These are phyloP conservation scores for Varroa destructor DNA, from an alignment of 1,140 invertebrate genomes.

Conservation along the genomic window DNA sequence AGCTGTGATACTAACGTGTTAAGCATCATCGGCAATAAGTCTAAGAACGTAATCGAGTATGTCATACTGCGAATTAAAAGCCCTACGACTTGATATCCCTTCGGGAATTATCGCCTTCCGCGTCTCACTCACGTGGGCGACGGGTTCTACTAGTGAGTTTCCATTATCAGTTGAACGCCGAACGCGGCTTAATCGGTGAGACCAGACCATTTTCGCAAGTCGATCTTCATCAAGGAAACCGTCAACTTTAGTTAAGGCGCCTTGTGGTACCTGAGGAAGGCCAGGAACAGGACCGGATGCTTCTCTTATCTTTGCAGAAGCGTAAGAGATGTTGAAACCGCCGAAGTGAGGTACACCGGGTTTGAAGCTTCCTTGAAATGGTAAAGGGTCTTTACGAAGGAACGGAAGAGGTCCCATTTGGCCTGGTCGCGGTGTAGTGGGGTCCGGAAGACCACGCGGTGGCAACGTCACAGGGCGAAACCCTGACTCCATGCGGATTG, in stretches of 20 bases:
- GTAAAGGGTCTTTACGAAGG: constrained; percentile 33
- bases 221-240: constrained; percentile 23
- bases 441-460: constrained; percentile 3
- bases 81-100: neutral
- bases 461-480: constrained; percentile 19
- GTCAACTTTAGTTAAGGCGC: constrained; percentile 16
- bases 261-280: constrained; percentile 19
- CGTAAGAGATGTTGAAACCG: constrained; percentile 34
- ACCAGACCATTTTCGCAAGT: neutral
- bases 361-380: constrained; percentile 35
- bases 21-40: constrained; percentile 16
- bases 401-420: constrained; percentile 31
- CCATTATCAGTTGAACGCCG: neutral
- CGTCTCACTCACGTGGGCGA: neutral
- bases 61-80: neutral
- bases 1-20: neutral
- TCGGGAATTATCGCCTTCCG: neutral
- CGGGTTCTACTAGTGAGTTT: no score
- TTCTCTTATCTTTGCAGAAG: constrained; percentile 1
- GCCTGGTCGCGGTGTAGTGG: constrained; percentile 11
- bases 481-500: constrained; percentile 25
- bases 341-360: constrained; percentile 35
- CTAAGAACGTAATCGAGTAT: constrained; percentile 19
- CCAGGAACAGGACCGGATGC: constrained; percentile 6
- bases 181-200: neutral